A percentile compares a stretch with the other conserved stretches of the same genome.
These are phyloP conservation scores for Colostygia pectinataria DNA, from an alignment of 2,888 invertebrate species.

Conservation along the genomic window DNA sequence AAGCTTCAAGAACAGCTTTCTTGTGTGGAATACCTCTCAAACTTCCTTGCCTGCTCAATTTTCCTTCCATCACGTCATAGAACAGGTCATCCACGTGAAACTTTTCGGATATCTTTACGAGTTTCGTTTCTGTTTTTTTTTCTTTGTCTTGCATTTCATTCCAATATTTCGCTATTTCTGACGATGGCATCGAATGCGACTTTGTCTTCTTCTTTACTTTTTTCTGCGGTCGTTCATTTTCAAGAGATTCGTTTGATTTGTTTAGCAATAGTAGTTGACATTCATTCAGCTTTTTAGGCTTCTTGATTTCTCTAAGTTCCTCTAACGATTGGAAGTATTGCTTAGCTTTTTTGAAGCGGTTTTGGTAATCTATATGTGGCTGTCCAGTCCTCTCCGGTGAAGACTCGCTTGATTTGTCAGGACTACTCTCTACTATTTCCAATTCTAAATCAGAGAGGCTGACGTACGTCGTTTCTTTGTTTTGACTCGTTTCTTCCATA, in stretches of 20 bases:
- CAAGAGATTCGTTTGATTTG: constrained; percentile 67
- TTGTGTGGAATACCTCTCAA: constrained; percentile 80
- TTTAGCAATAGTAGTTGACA: constrained; percentile 63
- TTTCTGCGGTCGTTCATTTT: constrained; percentile 51
- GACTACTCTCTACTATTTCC: constrained; percentile 67
- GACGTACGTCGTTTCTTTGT: constrained; percentile 58
- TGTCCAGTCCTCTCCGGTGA: constrained; percentile 52
- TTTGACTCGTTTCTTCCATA: constrained; percentile 42
- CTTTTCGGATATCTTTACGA: constrained; percentile 78
- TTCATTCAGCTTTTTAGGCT: constrained; percentile 64
- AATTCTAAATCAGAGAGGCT: constrained; percentile 73
- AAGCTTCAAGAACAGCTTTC: constrained; percentile 78
- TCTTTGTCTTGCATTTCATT: constrained; percentile 59
- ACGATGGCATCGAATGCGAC: constrained; percentile 72
- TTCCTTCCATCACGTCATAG: constrained; percentile 74
- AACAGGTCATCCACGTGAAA: constrained; percentile 79
- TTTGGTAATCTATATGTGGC: constrained; percentile 65
- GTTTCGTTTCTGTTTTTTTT: constrained; percentile 47
- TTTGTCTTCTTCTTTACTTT: constrained; percentile 62
- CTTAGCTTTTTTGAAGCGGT: constrained; percentile 74
- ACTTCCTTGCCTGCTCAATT: constrained; percentile 73
- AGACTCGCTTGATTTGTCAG: constrained; percentile 51
- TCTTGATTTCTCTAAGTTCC: constrained; percentile 62
- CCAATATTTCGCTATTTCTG: constrained; percentile 71
- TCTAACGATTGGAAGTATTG: constrained; percentile 78